These are phyloP conservation scores for Ormyrus nitidulus DNA, from an alignment of 2,888 invertebrate species.

Conservation along the genomic window DNA sequence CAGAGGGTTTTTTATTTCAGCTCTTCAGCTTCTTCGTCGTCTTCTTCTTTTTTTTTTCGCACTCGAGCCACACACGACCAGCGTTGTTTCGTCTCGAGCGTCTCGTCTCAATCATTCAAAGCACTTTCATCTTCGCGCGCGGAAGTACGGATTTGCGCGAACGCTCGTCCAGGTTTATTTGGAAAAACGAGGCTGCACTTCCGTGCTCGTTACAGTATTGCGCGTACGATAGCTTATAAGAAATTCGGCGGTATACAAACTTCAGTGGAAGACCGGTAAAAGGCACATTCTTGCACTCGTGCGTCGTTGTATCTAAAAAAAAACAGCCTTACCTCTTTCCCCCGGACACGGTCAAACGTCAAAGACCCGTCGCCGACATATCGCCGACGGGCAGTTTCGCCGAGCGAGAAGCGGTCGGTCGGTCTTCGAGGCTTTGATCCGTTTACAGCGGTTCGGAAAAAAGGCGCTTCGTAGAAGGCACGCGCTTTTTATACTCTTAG, in stretches of 20 bases:
- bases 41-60: neutral
- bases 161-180: no score
- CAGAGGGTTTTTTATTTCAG: neutral
- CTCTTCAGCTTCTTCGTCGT: neutral
- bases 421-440: no score
- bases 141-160: neutral
- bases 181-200: no score
- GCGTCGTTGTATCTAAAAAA: neutral
- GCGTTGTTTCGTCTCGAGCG: conserved; percentile 46
- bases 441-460: neutral
- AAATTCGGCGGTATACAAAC: neutral
- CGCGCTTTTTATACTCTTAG: neutral
- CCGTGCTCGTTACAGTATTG: no score
- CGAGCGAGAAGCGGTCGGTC: no score
- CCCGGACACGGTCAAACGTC: no score
- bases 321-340: neutral
- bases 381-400: no score
- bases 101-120: conserved; percentile 1
- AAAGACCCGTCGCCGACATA: no score
- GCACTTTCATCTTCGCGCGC: neutral
- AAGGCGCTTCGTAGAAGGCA: neutral
- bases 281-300: conserved; percentile 20
- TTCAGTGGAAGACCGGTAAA: conserved; percentile 18
- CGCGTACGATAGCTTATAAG: conserved; percentile 1
- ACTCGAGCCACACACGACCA: conserved; percentile 47